Base-by-base conservation (phyloP, 2,888 invertebrate species). In the Limnephilus auricula region DNA sequence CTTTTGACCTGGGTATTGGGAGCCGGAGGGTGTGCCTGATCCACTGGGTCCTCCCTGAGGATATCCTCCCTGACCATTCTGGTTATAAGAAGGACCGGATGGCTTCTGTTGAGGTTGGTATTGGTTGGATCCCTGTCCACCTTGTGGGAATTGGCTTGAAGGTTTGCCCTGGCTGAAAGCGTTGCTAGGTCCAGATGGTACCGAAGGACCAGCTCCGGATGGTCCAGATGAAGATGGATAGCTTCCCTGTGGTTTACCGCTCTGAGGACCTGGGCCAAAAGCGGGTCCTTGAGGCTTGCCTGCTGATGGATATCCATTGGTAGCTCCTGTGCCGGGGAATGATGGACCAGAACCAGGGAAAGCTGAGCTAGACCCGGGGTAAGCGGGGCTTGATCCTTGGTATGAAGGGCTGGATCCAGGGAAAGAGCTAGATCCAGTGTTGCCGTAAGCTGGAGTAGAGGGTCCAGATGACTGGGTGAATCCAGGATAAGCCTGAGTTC, bases 351-450 rank as follows among this genome's bases (percentile, higher is more conserved):
- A 89, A 82, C 93, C 93, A 91, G 93, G 94, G 87, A 94, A 65
- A 92, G 93, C 80, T 92, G 93, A 50, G 93, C 92, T 92, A 92
- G 93, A 93, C 93, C 94, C 94, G 15, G 95, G 94, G 89, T 94
- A 95, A 89, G 92, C 89, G 9, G 92, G 92, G 92, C 93, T 93
- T 93, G 93, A 93, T 93, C 94, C 94, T 25, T 87, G 88, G 10
- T 94, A 50, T 90, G 93, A 87, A 92, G 93, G 79, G 93, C 92
- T 92, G 93, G 93, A 93, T 92, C 94, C 94, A 12, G 95, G 94
- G 89, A 94, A 95, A 89, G 94, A 94, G 86, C 94, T 94, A 82
- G 92, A 93, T 90, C 93, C 93, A 92, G 92, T 84, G 32, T 91
- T 91, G 79, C 93, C 90, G 25, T 92, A 91, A 45, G 92, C 91